Percentiles rank a stretch among this genome's conserved stretches.
Conservation (phyloP, 2,797 vertebrate genomes). For the Hapalemur alaotrensis region DNA sequence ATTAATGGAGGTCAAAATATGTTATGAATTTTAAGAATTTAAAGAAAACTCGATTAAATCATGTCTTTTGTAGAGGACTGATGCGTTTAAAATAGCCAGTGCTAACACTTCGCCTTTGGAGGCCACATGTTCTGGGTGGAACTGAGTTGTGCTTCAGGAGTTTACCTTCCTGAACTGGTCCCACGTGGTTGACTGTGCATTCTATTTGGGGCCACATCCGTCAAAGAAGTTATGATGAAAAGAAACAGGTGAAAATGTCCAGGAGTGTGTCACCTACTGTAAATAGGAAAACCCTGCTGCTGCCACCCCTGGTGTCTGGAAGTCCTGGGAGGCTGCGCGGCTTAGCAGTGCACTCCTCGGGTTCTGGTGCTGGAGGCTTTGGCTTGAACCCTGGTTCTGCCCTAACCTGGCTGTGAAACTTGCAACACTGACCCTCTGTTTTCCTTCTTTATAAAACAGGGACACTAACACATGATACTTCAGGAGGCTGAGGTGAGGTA, state of each 20-base stretch:
- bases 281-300: not conserved
- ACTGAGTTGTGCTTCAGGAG: not conserved
- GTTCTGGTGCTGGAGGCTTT: not conserved
- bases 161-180: not conserved
- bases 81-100: not conserved
- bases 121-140: not conserved
- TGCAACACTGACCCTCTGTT: not conserved
- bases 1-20: not conserved
- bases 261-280: not conserved
- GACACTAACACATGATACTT: not conserved
- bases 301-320: fast-evolving
- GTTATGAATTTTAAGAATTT: not conserved
- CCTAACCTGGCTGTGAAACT: not conserved
- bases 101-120: no score
- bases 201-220: fast-evolving
- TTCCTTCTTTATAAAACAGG: not conserved
- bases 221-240: not conserved
- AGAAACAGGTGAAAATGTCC: not conserved
- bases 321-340: no score
- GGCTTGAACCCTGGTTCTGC: not conserved
- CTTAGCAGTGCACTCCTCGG: fast-evolving
- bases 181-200: no score
- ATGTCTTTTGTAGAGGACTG: not conserved
- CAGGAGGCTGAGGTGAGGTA: not conserved
- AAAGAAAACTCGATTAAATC: not conserved